These are phyloP conservation scores for Oryctolagus cuniculus DNA, from an alignment of 2,113 vertebrate species.

Conservation along the genomic window mOryCun1.1 NC_091450.1:29041501-29042000, in stretches of 20 bases:
- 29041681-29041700: accelerated
- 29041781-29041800: not conserved
- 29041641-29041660: not conserved
- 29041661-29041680: not conserved
- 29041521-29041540: not conserved
- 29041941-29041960: not conserved
- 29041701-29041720: not conserved
- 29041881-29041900: not conserved
- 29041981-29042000: not conserved
- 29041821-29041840: not conserved
- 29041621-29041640: not conserved
- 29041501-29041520: not conserved
- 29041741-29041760: not conserved
- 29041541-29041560: not conserved
- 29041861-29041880: not conserved
- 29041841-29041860: accelerated
- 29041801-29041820: not conserved
- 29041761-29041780: not conserved
- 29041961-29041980: not conserved
- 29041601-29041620: not conserved
- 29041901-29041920: not conserved
- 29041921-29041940: accelerated
- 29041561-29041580: not conserved
- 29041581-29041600: not conserved
- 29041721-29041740: no score